phyloP scores from a whole-genome alignment of 2,888 invertebrate genomes.

The Hermaeophaga mercurialis region DNA sequence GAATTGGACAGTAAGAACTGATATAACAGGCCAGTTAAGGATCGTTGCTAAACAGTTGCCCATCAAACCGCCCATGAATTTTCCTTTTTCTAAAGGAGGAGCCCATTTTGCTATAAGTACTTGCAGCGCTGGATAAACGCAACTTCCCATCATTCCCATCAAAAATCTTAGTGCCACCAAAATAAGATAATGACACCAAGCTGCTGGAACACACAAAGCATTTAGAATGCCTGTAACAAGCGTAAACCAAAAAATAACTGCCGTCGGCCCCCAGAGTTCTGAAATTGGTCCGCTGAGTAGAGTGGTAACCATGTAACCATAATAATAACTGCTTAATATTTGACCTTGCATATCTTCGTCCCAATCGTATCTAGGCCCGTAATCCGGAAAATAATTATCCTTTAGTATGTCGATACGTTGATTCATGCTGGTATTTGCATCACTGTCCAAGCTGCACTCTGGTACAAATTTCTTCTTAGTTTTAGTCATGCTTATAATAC shows the following conservation, averaged over 20 bases:
- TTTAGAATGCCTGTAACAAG: slow-evolving; percentile 40
- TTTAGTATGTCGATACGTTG: too few species aligned
- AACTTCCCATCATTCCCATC: slow-evolving; percentile 66
- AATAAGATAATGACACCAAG: slow-evolving; percentile 60
- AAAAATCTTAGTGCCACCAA: slow-evolving; percentile 63
- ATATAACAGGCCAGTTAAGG: slow-evolving; percentile 71
- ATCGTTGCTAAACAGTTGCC: slow-evolving; percentile 76
- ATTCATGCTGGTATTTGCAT: too few species aligned
- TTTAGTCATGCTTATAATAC: slow-evolving; percentile 23
- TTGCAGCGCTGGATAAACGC: slow-evolving; percentile 68
- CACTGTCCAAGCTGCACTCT: slow-evolving; percentile 36
- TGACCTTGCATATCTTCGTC: slow-evolving; percentile 40
- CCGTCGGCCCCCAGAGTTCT: slow-evolving; percentile 43
- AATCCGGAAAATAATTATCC: slow-evolving; percentile 6
- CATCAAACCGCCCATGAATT: slow-evolving; percentile 73
- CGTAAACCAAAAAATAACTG: slow-evolving; percentile 42
- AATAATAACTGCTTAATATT: slow-evolving; percentile 44
- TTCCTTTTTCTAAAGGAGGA: slow-evolving; percentile 75
- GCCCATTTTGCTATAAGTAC: slow-evolving; percentile 73
- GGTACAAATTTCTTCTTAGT: not conserved
- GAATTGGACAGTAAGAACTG: slow-evolving; percentile 64
- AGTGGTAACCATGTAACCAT: slow-evolving; percentile 42
- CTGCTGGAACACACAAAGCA: slow-evolving; percentile 62
- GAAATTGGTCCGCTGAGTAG: slow-evolving; percentile 44
- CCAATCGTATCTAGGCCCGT: slow-evolving; percentile 41